Evolutionary conservation across 2,797 vertebrate species (phyloP).

Genomic region (Stomatorhinus walkeri): DNA sequence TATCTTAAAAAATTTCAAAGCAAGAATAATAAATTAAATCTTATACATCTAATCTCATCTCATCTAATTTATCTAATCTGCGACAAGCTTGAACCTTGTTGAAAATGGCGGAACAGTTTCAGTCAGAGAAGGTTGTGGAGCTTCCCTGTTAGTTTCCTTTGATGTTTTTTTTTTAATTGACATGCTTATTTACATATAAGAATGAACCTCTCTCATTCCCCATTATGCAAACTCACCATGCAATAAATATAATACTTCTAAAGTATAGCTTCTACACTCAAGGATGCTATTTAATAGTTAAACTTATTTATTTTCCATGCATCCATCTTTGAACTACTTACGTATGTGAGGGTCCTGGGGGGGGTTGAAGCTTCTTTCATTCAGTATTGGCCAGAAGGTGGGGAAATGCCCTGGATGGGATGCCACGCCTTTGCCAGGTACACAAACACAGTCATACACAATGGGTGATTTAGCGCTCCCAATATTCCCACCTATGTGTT

Average conservation of each 20-base stretch:
- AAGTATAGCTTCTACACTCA: not conserved
- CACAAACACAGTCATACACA: not conserved
- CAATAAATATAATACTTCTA: not conserved
- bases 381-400: not conserved
- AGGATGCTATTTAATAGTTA: not conserved
- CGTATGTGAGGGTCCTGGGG: not conserved
- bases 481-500: not conserved
- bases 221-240: slow-evolving; percentile 15
- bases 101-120: slow-evolving; percentile 50
- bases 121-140: slow-evolving; percentile 40
- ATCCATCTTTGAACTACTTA: not conserved
- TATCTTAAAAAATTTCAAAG: not conserved
- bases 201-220: slow-evolving; percentile 23
- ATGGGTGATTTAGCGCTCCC: not conserved
- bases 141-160: slow-evolving; percentile 43
- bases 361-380: not conserved
- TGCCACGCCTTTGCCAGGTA: not conserved
- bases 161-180: slow-evolving; percentile 36
- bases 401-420: not conserved
- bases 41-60: not conserved
- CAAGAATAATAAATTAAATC: not conserved
- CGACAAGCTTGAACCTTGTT: slow-evolving; percentile 45
- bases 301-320: not conserved
- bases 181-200: slow-evolving; percentile 11
- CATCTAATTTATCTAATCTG: slow-evolving; percentile 35